Conservation (phyloP, 2,113 vertebrate species). For the Serilophus lunatus region DNA sequence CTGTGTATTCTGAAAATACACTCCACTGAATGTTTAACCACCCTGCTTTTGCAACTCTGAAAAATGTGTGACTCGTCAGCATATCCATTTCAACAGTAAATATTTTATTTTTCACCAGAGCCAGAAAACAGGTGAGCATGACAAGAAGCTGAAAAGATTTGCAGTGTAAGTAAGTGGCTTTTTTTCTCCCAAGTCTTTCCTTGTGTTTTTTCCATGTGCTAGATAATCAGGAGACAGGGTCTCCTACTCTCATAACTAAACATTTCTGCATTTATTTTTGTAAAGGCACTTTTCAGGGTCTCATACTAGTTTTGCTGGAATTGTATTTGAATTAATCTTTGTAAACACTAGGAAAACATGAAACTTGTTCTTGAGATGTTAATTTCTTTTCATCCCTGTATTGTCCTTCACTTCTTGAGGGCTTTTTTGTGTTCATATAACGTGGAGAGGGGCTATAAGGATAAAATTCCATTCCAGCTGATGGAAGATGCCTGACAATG, state of each 20-base stretch:
- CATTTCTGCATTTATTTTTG: neutral
- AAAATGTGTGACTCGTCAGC: neutral
- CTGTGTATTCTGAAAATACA: neutral
- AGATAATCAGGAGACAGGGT: neutral
- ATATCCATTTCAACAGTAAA: neutral
- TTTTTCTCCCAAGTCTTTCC: neutral
- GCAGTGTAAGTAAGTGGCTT: neutral
- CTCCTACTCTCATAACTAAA: neutral
- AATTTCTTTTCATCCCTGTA: neutral
- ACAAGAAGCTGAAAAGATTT: neutral
- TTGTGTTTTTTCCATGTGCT: neutral
- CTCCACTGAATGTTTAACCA: neutral
- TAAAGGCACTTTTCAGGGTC: neutral
- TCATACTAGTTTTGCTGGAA: neutral
- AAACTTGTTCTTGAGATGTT: neutral
- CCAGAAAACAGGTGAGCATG: neutral
- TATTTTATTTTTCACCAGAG: neutral
- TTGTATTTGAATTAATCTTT: neutral
- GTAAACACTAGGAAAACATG: neutral
- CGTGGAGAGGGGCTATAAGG: neutral
- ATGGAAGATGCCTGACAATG: neutral
- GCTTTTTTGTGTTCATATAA: neutral
- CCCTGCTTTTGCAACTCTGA: neutral
- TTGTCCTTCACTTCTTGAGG: neutral
- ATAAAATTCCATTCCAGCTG: neutral